Base-by-base conservation (phyloP, 2,888 invertebrate genomes). In the Aleiodes testaceus region DNA sequence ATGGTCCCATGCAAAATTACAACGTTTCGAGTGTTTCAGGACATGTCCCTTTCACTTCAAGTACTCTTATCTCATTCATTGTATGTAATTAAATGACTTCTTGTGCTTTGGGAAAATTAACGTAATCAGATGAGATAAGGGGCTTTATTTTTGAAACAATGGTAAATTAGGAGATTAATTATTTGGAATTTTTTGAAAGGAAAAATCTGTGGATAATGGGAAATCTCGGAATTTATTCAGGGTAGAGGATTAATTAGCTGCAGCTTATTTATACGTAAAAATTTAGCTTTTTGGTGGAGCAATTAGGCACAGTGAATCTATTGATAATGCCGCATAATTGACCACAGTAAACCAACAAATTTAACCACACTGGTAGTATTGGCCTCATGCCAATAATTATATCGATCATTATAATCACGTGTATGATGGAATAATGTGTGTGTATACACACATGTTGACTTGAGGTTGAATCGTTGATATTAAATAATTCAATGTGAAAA, bases 301-400 rank as follows among this genome's bases (percentile, higher is more conserved):
- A 59, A 42, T 66, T 66, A 74, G 66, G 72, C 59, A 63, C 68
- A 44, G 69, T 42, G 68, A 66, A 66, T 71, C 64, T 69, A 72
- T 74, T 72, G 71, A 66, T 61, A 69, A 26, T 64, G 66, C 73
- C 73, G 69, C 75, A 73, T 55, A 74, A 75, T 77, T 75, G 74
- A 77, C 77, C 77, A 70, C 74, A 71, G 65, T 36, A 36, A 61
- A 70, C 72, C 72, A 75, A 75, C 72, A 73, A 74, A 75, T 73
- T 77, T 59, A 49, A 63, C 67, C 67, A 36, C 61, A 45, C 66
- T 42, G 53, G 36, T 22, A 55, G 66, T 66, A 72, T 59, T 66
- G 66, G 73, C 71, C 64, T 26, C 49, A 50, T 52, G 70, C 70
- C 74, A 74, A 74, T 77, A 77, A 77, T 77, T 72, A 75, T 74